Percentiles rank a stretch among this genome's conserved stretches.
phyloP scores from a whole-genome alignment of 2,888 invertebrate genomes.

The Drosophila eohydei region DNA sequence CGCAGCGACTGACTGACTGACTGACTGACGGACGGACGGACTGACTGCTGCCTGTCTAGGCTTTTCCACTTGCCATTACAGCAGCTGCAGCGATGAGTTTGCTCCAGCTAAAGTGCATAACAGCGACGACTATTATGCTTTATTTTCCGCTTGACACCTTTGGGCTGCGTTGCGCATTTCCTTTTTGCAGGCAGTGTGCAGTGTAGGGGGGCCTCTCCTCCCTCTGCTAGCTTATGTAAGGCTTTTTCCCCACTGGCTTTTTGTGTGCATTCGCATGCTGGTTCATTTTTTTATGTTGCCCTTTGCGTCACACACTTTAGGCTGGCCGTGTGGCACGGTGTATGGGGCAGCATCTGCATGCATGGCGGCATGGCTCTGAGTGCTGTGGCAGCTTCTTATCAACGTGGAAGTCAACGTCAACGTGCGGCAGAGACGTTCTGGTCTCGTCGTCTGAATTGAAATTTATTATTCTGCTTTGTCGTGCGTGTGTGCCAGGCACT shows the following conservation, averaged over 20 bases:
- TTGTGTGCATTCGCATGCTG: conserved; percentile 33
- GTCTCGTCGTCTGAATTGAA: conserved; percentile 72
- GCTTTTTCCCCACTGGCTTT: conserved; percentile 22
- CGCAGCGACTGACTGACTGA: conserved; percentile 14
- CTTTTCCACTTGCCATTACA: conserved; percentile 6
- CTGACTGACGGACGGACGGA: conserved; percentile 30
- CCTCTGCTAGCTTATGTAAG: conserved; percentile 8
- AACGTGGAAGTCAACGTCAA: conserved; percentile 56
- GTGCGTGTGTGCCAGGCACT: conserved; percentile 72
- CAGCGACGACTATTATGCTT: conserved; percentile 67
- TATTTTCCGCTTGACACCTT: conserved; percentile 80
- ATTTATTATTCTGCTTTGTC: conserved; percentile 81
- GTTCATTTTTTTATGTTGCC: conserved; percentile 4
- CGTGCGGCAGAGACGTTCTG: conserved; percentile 61
- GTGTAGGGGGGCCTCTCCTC: conserved; percentile 1
- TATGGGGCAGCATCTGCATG: conserved; percentile 29
- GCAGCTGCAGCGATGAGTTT: conserved; percentile 3
- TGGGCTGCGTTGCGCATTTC: conserved; percentile 79
- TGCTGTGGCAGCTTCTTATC: conserved; percentile 64
- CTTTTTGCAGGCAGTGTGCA: conserved; percentile 55
- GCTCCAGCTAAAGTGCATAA: conserved; percentile 52
- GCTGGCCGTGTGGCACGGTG: conserved; percentile 20
- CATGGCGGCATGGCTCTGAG: conserved; percentile 24
- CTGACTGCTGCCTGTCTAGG: conserved; percentile 55
- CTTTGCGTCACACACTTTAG: conserved; percentile 23